Conservation (phyloP, 2,113 vertebrate species). For the Xenotilapia leptura region DNA sequence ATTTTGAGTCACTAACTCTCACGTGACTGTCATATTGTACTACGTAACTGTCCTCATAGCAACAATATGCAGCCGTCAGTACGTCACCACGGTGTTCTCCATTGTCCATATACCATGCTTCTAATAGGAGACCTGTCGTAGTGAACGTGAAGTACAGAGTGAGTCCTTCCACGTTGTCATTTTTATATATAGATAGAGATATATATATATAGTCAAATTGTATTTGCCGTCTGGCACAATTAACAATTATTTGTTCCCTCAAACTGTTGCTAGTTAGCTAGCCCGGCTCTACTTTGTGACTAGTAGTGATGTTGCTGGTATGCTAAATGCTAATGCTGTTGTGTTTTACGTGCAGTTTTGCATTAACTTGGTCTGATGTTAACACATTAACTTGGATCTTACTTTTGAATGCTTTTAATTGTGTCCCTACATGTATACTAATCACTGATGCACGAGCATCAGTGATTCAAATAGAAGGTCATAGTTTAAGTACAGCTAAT, state of each 20-base stretch:
- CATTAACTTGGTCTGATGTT: background rate
- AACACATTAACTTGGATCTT: background rate
- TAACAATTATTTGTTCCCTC: background rate
- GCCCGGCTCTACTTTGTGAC: background rate
- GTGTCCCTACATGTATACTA: background rate
- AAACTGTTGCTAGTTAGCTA: background rate
- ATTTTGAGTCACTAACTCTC: background rate
- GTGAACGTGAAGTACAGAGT: slow-evolving; percentile 57
- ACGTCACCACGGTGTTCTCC: slow-evolving; percentile 51
- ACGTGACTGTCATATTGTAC: background rate
- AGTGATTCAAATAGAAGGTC: background rate
- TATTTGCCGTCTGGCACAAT: background rate
- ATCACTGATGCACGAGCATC: no score
- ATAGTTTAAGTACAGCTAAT: background rate
- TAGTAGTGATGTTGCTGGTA: background rate
- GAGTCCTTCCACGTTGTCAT: slow-evolving; percentile 41
- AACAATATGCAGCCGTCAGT: slow-evolving; percentile 13
- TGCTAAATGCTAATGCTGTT: background rate
- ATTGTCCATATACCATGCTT: slow-evolving; percentile 50
- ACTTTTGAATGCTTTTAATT: rapidly evolving
- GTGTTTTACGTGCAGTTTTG: background rate
- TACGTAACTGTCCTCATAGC: slow-evolving; percentile 34
- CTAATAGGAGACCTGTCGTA: slow-evolving; percentile 27
- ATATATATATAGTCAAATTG: background rate
- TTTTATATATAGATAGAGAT: background rate